Evolutionary conservation across 2,113 vertebrate species (phyloP).

Genomic region (Hyla sarda): DNA sequence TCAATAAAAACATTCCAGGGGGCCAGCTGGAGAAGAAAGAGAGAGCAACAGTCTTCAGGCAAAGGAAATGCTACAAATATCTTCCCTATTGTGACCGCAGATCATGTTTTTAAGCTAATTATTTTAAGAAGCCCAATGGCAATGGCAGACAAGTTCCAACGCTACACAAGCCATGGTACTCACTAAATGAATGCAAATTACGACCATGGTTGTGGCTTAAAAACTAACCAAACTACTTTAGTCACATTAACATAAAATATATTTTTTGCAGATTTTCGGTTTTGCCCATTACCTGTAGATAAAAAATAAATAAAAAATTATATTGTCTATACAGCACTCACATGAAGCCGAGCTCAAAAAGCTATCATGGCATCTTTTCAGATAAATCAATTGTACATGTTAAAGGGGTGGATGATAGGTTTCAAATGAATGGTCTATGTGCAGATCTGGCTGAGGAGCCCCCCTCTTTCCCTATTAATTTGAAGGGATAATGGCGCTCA

Average conservation of each 20-base stretch:
- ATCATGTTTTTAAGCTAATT: constrained; percentile 56
- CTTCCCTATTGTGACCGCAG: constrained; percentile 55
- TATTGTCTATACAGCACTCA: too few species aligned
- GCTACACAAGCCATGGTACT: constrained; percentile 15
- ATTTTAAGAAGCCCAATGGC: constrained; percentile 54
- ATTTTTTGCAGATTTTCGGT: not conserved
- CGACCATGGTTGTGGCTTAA: not conserved
- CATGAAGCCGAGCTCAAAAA: too few species aligned
- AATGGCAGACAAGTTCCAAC: constrained; percentile 51
- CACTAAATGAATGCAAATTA: constrained; percentile 32
- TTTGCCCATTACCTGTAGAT: too few species aligned
- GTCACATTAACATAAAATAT: not conserved
- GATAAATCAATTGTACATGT: too few species aligned
- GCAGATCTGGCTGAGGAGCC: too few species aligned
- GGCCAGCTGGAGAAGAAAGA: constrained; percentile 61
- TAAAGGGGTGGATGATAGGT: too few species aligned
- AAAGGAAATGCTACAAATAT: constrained; percentile 57
- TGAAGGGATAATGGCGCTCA: too few species aligned
- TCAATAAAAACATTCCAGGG: constrained; percentile 70
- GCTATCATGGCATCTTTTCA: too few species aligned
- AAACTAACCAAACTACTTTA: not conserved
- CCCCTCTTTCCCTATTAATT: too few species aligned
- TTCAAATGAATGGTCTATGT: too few species aligned
- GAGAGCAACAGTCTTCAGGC: constrained; percentile 50
- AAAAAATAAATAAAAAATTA: too few species aligned